Percentiles rank a stretch among this genome's conserved stretches.
Conservation (phyloP, 2,797 vertebrate genomes). For the Melanotaenia trifasciata region DNA sequence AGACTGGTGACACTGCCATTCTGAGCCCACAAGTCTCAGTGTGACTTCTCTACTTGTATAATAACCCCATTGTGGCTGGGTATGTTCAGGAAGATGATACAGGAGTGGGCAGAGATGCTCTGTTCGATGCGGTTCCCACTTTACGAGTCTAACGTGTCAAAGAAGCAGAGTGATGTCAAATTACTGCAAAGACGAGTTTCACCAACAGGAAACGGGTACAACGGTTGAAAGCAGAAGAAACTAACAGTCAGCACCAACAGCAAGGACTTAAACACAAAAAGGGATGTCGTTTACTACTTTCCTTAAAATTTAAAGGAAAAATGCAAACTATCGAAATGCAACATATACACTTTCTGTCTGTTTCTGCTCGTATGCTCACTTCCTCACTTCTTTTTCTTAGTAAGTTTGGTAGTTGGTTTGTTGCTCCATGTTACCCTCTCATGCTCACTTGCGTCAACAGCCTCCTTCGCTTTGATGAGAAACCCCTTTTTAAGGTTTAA, state of each 20-base stretch:
- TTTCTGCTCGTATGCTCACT: background rate
- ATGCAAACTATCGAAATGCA: background rate
- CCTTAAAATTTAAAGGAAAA: slow-evolving; percentile 7
- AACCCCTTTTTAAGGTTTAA: background rate
- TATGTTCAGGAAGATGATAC: background rate
- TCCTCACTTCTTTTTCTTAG: slow-evolving; percentile 8
- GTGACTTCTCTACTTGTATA: slow-evolving; percentile 27
- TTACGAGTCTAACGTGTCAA: background rate
- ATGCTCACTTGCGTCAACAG: background rate
- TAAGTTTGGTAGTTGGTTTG: background rate
- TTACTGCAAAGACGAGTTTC: background rate
- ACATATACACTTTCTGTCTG: background rate
- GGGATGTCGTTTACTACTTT: background rate
- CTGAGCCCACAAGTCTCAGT: slow-evolving; percentile 11
- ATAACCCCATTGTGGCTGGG: slow-evolving; percentile 35
- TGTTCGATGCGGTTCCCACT: slow-evolving; percentile 15
- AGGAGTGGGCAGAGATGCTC: background rate
- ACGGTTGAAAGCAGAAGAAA: too few relatives aligned
- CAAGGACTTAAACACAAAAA: slow-evolving; percentile 1
- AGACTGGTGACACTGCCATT: background rate
- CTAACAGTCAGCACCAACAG: background rate
- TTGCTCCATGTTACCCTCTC: background rate
- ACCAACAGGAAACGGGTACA: background rate
- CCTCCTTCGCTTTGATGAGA: background rate
- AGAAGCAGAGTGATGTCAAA: background rate